A percentile compares a stretch with the other conserved stretches of the same genome.
Evolutionary conservation across 2,797 vertebrate genomes (phyloP).

Genomic region (Poeciliopsis turneri): DNA sequence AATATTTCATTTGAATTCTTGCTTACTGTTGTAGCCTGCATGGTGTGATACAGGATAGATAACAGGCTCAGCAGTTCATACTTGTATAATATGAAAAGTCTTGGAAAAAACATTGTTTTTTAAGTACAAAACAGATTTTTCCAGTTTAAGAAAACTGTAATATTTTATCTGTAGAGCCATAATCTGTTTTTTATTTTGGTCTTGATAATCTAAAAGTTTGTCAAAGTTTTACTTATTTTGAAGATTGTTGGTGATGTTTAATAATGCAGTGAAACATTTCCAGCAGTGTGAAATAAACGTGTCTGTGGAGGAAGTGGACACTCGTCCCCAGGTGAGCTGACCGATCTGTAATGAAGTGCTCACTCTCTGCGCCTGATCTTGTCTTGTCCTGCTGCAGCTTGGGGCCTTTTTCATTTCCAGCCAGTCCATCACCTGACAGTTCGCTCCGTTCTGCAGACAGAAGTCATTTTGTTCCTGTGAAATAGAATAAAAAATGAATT

Average conservation of each 20-base stretch:
- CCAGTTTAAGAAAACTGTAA: neutral
- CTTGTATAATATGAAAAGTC: too few relatives aligned
- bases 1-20: neutral
- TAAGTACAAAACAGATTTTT: neutral
- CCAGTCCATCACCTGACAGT: slow-evolving; percentile 54
- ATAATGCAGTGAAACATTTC: neutral
- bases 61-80: neutral
- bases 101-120: neutral
- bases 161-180: neutral
- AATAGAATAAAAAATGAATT: slow-evolving; percentile 70
- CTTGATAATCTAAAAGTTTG: neutral
- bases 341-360: neutral
- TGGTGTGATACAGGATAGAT: too few relatives aligned
- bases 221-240: neutral
- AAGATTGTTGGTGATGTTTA: neutral
- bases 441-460: slow-evolving; percentile 61
- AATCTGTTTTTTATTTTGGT: neutral
- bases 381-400: slow-evolving; percentile 20
- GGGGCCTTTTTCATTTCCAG: slow-evolving; percentile 56
- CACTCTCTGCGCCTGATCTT: neutral
- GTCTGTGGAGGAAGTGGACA: neutral
- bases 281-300: neutral
- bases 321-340: neutral
- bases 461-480: slow-evolving; percentile 65
- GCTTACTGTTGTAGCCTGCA: neutral